These are phyloP conservation scores for Pardalotus punctatus DNA, from an alignment of 2,113 vertebrate species.

Conservation along the genomic window DNA sequence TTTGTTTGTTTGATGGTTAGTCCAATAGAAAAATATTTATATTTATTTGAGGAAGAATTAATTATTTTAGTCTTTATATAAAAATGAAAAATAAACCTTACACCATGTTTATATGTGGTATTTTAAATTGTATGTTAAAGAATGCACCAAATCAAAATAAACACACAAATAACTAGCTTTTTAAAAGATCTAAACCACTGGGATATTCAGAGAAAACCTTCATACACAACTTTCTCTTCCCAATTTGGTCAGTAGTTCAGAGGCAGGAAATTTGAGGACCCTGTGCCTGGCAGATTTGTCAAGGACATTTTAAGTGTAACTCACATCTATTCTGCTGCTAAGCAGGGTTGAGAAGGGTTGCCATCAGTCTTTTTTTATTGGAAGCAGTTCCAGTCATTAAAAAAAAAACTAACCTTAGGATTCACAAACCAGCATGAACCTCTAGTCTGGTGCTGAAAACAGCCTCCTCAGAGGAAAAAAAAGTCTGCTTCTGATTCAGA, in stretches of 20 bases:
- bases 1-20: background rate
- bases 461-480: background rate
- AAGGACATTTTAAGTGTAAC: background rate
- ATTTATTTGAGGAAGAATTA: background rate
- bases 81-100: background rate
- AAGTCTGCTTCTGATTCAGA: background rate
- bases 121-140: background rate
- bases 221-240: background rate
- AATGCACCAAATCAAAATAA: background rate
- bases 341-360: background rate
- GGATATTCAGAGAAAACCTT: background rate
- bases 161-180: background rate
- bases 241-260: background rate
- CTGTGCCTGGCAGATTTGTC: background rate
- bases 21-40: background rate
- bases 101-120: background rate
- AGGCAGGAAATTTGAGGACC: background rate
- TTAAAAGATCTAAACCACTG: background rate
- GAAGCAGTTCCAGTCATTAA: background rate
- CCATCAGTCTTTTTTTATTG: background rate
- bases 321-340: background rate
- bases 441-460: background rate
- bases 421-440: background rate
- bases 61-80: background rate
- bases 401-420: background rate